Evolutionary conservation across 2,113 vertebrate species (phyloP), one percentile per base, ranked within the genome.

Genomic region (Zeus faber): DNA sequence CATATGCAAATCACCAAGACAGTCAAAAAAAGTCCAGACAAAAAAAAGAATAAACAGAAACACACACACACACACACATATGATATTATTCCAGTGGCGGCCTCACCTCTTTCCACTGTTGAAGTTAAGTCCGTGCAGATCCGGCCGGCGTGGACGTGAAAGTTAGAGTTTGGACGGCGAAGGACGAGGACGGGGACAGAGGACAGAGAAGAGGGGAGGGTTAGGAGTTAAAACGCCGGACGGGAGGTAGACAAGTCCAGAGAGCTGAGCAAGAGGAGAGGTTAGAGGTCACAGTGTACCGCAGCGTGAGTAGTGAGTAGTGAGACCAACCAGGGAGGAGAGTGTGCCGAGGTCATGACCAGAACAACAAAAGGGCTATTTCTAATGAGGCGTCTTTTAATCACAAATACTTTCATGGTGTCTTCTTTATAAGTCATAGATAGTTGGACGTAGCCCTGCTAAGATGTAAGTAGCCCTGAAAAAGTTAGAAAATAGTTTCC

Each of bases 91-190:
- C 6, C 49, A 50, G 41, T 0, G 27, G 47, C 26, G 70, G 87
- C 83, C 87, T 82, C 80, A 91, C 90, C 88, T 90, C 88, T 80
- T 71, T 90, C 90, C 75, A 90, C 89, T 90, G 82, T 73, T 37
- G 37, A n/a, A n/a, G n/a, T n/a, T n/a, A n/a, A 31, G 51, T 51
- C 11, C 9, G 58, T 72, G 40, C 46, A 10, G 52, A 58, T 83
- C 74, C 80, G 27, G 45, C 13, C 70, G 51, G 83, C 58, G 18
- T 40, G 27, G 67, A 61, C 17, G 66, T 43, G 58, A 57, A 68
- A 29, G 26, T 5, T 4, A 29, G 26, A 29, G 26, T 4, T 4
- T 5, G 26, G 26, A n/a, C n/a, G n/a, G n/a, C n/a, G n/a, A n/a
- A n/a, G 50, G 82, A 56, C 57, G 62, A 70, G 50, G 54, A 65